Conservation (phyloP, 2,888 invertebrate genomes). For the Brassicogethes aeneus region DNA sequence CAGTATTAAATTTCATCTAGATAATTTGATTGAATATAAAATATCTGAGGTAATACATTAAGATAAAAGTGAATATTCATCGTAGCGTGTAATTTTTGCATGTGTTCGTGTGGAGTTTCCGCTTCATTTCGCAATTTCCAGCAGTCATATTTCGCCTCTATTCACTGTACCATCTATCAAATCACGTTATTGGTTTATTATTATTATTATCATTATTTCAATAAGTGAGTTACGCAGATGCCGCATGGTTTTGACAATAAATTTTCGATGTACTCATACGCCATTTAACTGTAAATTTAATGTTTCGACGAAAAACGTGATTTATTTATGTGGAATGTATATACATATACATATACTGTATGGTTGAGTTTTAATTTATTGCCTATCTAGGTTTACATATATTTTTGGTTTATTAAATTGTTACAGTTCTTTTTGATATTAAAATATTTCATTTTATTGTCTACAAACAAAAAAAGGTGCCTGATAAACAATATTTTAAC, state of each 20-base stretch:
- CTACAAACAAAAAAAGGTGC: too few species aligned
- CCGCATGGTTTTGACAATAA: not conserved
- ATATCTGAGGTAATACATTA: not conserved
- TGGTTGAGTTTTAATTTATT: too few species aligned
- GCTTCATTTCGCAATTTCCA: not conserved
- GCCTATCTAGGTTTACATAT: too few species aligned
- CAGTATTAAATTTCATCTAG: too few species aligned
- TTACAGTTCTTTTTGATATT: too few species aligned
- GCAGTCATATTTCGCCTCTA: slow-evolving; percentile 5
- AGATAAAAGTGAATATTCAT: not conserved
- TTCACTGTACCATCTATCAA: slow-evolving; percentile 24
- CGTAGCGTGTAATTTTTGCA: not conserved
- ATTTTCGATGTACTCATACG: not conserved
- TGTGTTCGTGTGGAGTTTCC: not conserved
- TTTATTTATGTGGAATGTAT: not conserved
- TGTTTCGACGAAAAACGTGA: not conserved
- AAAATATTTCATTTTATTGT: too few species aligned
- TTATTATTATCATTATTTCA: not conserved
- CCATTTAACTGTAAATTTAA: not conserved
- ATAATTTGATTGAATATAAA: slow-evolving; percentile 1
- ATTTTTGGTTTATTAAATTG: too few species aligned
- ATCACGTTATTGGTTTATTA: slow-evolving; percentile 22
- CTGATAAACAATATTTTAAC: too few species aligned
- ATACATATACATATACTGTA: too few species aligned
- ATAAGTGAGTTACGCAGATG: not conserved